These are phyloP conservation scores for Rousettus madagascariensis DNA, from an alignment of 2,797 vertebrate species.

Conservation along the genomic window DNA sequence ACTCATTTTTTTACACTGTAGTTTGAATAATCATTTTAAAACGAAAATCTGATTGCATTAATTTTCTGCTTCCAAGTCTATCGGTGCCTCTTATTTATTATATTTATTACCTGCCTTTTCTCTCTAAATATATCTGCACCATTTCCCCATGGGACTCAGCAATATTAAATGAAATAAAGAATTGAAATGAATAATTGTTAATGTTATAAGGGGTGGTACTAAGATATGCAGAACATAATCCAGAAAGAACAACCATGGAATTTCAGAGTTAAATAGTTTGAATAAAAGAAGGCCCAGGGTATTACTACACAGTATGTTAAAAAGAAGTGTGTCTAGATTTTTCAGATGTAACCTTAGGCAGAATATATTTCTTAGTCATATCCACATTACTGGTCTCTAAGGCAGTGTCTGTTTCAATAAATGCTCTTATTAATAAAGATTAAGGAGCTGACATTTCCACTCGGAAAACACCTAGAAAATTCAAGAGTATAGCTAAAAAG, in stretches of 20 bases:
- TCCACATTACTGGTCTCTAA: constrained; percentile 28
- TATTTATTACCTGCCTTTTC: constrained; percentile 20
- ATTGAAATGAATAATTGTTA: constrained; percentile 21
- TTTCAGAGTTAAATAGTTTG: constrained; percentile 39
- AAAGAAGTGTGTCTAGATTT: not conserved
- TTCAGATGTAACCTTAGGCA: not conserved
- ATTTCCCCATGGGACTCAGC: not conserved
- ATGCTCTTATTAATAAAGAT: constrained; percentile 57
- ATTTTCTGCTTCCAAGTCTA: not conserved
- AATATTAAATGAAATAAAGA: constrained; percentile 33
- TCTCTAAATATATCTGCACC: not conserved
- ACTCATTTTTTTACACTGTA: not conserved
- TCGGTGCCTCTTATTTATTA: not conserved
- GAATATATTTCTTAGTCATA: constrained; percentile 37
- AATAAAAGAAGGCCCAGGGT: not conserved
- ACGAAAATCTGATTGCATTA: constrained; percentile 3
- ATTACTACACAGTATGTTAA: not conserved
- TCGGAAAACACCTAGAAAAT: constrained; percentile 33
- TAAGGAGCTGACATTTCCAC: constrained; percentile 55
- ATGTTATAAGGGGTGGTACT: not conserved
- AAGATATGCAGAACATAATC: constrained; percentile 13
- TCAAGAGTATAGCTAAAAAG: not conserved
- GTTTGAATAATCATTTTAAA: constrained; percentile 29
- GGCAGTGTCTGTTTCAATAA: constrained; percentile 53
- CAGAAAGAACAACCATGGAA: not conserved